phyloP scores from a whole-genome alignment of 2,113 vertebrate species.

The Indri indri region DNA sequence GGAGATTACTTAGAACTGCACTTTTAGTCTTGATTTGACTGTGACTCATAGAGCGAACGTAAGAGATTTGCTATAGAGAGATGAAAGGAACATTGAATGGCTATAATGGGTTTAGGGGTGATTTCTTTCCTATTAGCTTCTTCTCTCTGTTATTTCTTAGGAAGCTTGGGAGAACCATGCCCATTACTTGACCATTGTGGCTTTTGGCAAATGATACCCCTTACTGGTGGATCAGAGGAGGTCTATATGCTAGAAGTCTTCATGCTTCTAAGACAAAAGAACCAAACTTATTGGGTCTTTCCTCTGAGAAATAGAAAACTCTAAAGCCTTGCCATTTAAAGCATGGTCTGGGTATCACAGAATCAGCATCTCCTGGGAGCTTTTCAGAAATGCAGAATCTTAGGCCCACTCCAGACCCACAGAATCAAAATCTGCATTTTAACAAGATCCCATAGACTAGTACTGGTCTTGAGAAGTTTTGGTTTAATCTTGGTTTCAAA shows the following conservation, averaged over 20 bases:
- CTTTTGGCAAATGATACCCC: background rate
- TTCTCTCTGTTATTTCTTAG: background rate
- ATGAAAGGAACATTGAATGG: background rate
- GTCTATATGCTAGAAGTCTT: background rate
- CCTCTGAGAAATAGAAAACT: background rate
- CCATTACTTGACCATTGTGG: background rate
- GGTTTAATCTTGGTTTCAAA: background rate
- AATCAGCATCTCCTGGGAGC: background rate
- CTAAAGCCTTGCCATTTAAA: slow-evolving; percentile 21
- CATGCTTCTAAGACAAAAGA: background rate
- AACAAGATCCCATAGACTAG: background rate
- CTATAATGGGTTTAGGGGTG: background rate
- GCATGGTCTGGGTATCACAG: background rate
- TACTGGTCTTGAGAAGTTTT: background rate
- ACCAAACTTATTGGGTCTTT: background rate
- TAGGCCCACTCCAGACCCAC: background rate
- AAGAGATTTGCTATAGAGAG: background rate
- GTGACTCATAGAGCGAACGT: background rate
- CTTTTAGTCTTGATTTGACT: background rate
- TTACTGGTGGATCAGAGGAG: background rate
- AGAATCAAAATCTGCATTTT: background rate
- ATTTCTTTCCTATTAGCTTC: background rate
- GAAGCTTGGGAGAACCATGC: background rate
- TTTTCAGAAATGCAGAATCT: background rate
- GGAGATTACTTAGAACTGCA: background rate